Percentiles rank a stretch among this genome's conserved stretches.
Conservation (phyloP, 1,140 invertebrate genomes). For the Drosophila dunni region DNA sequence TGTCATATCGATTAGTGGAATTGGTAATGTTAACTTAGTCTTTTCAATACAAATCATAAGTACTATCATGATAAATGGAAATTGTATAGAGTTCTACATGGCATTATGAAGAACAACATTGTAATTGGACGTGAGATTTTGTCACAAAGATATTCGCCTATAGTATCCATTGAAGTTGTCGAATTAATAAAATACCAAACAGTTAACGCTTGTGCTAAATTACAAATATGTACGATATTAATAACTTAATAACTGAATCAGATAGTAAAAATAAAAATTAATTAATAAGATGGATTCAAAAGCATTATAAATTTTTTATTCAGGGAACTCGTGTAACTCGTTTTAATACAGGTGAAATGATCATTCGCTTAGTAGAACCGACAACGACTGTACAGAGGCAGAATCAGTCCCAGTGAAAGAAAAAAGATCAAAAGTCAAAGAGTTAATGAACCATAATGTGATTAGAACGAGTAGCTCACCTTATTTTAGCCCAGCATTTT, state of each 20-base stretch:
- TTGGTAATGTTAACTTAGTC: slow-evolving; percentile 6
- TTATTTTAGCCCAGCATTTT: too few relatives aligned
- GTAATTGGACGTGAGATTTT: slow-evolving; percentile 20
- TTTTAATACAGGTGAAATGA: slow-evolving; percentile 18
- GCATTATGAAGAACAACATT: slow-evolving; percentile 19
- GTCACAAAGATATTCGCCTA: slow-evolving; percentile 3
- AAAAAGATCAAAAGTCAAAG: too few relatives aligned
- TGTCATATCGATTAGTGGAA: slow-evolving; percentile 9
- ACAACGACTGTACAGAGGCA: slow-evolving; percentile 14
- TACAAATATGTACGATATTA: slow-evolving; percentile 1
- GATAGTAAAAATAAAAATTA: background rate
- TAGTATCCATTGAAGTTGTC: background rate
- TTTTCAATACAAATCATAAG: slow-evolving; percentile 14
- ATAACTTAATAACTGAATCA: slow-evolving; percentile 10
- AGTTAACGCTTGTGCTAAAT: background rate
- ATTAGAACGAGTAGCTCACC: too few relatives aligned
- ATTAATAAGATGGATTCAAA: slow-evolving; percentile 7
- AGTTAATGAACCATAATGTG: too few relatives aligned
- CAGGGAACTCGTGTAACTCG: slow-evolving; percentile 15
- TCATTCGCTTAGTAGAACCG: slow-evolving; percentile 7
- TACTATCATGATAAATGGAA: slow-evolving; percentile 18
- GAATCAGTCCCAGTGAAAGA: slow-evolving; percentile 1
- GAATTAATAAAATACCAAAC: background rate
- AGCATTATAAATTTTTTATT: slow-evolving; percentile 22
- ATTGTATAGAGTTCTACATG: slow-evolving; percentile 9